Evolutionary conservation across 2,797 vertebrate species (phyloP).

Genomic region (Eulemur coronatus): DNA sequence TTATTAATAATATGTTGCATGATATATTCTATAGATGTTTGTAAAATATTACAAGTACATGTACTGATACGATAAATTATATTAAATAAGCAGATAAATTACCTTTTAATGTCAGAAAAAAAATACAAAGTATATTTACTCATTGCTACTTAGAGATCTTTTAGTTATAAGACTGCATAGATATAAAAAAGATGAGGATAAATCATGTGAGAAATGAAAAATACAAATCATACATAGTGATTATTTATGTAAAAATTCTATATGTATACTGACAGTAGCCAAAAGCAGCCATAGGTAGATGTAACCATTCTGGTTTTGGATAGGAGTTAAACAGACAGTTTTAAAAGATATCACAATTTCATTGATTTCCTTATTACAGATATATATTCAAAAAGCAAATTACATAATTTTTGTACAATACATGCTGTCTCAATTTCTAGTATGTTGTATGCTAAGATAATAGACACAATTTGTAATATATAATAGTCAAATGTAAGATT

Average conservation of each 20-base stretch:
- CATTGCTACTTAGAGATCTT: conserved; percentile 20
- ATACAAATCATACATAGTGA: conserved; percentile 14
- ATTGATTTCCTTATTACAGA: conserved; percentile 2
- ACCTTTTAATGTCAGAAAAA: conserved; percentile 34
- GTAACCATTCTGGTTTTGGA: background rate
- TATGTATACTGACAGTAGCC: conserved; percentile 30
- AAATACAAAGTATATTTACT: conserved; percentile 42
- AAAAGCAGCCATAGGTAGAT: conserved; percentile 36
- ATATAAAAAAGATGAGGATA: conserved; percentile 31
- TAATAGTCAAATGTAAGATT: background rate
- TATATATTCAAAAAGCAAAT: conserved; percentile 36
- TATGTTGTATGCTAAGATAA: conserved; percentile 7
- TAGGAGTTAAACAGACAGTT: conserved; percentile 41
- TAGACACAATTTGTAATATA: conserved; percentile 9
- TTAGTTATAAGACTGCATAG: background rate
- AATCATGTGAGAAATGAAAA: background rate
- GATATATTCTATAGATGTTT: background rate
- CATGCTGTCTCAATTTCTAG: background rate
- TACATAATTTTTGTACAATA: conserved; percentile 23
- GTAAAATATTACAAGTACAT: background rate
- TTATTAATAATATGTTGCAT: background rate
- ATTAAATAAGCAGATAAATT: conserved; percentile 46
- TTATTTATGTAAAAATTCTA: background rate
- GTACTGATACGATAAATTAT: conserved; percentile 32
- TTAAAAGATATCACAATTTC: conserved; percentile 33